Base-by-base conservation (phyloP, 1,140 invertebrate genomes). In the Calephelis virginiensis region DNA sequence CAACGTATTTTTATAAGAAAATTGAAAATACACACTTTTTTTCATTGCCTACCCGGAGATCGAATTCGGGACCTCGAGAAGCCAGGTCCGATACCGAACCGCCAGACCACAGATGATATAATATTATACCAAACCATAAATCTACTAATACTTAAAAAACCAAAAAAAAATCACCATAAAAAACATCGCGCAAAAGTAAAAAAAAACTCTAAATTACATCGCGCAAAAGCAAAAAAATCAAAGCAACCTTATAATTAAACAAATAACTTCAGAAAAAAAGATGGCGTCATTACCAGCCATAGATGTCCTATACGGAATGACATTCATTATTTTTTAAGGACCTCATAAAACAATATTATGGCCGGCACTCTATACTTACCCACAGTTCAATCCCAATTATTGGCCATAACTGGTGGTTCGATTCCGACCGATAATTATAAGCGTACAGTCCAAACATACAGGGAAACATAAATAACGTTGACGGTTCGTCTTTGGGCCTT, bases 251-350 rank as follows among this genome's bases (percentile, higher is more conserved):
- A 56, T 56, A 56, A 56, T 56, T 56, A 56, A 56, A 56, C 49
- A 53, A 53, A 53, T 28, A 56, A 28, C 50, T 10, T 49, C 17
- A 48, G 50, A 67, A 59, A 28, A 60, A 66, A 72, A 73, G 70
- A 71, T 72, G 68, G 70, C 61, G 47, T 75, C 71, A 81, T 82
- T 82, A 79, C 68, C 12, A 8, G 37, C 61, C 70, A 63, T 60
- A 72, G 73, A 78, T 78, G 80, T 81, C 78, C 76, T 73, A 74
- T 60, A 50, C 61, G 59, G 69, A 85, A 87, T 87, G 85, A 87
- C 85, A 87, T 80, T 85, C 77, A 89, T 89, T 87, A 86, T 84
- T 75, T 46, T 85, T 86, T 85, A 86, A 89, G 80, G 75, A 80
- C 78, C 74, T 74, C 85, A 84, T 89, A 89, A 89, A 87, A 85